Evolutionary conservation across 2,113 vertebrate genomes (phyloP).

Genomic region (Gymnogyps californianus): DNA sequence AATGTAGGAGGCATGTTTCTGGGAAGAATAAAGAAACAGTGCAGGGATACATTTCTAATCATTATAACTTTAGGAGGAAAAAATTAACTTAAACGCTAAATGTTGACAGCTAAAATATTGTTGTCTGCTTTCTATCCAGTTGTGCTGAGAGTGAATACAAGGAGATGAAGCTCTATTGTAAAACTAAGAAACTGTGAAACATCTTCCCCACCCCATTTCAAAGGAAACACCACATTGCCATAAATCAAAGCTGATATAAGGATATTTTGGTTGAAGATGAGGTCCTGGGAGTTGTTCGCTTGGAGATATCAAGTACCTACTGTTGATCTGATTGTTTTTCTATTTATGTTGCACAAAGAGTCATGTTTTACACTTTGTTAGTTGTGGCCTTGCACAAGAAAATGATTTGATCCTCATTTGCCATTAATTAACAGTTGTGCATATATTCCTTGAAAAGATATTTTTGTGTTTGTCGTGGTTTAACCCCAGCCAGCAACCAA

Average conservation of each 20-base stretch:
- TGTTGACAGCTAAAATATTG: not conserved
- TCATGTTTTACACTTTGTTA: not conserved
- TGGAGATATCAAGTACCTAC: not conserved
- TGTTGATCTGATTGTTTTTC: not conserved
- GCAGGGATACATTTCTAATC: not conserved
- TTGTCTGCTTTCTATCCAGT: not conserved
- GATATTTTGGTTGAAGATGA: not conserved
- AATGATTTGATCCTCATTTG: not conserved
- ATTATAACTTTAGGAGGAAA: not conserved
- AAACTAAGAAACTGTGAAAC: not conserved
- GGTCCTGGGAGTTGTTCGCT: not conserved
- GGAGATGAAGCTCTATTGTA: not conserved
- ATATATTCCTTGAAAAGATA: not conserved
- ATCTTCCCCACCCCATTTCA: not conserved
- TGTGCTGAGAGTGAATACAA: not conserved
- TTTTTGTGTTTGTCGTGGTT: not conserved
- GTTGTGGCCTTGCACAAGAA: not conserved
- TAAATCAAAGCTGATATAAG: not conserved
- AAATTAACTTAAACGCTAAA: not conserved
- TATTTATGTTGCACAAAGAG: not conserved
- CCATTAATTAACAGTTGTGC: not conserved
- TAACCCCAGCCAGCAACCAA: too few relatives aligned
- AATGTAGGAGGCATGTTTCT: not conserved
- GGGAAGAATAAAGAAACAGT: not conserved
- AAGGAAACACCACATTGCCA: not conserved